Conservation (phyloP, 1,140 invertebrate species). For the Galendromus occidentalis region DNA sequence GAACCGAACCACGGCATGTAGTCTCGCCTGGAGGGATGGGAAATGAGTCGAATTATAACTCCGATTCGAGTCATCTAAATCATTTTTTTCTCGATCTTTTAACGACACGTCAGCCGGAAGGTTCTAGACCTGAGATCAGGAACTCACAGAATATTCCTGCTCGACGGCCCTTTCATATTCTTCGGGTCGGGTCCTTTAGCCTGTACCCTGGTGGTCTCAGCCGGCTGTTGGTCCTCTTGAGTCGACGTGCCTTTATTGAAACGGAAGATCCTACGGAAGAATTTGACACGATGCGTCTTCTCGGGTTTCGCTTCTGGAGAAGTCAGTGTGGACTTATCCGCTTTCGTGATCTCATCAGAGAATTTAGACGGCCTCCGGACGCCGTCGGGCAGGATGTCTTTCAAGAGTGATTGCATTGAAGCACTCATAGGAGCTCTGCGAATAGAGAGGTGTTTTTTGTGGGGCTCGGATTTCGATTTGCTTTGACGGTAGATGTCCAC, state of each 20-base stretch:
- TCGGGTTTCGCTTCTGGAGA: slow-evolving; percentile 16
- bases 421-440: slow-evolving; percentile 1
- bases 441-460: too few species aligned
- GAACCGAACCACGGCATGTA: slow-evolving; percentile 19
- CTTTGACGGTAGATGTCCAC: too few species aligned
- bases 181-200: slow-evolving; percentile 16
- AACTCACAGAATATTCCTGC: slow-evolving; percentile 10
- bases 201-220: slow-evolving; percentile 13
- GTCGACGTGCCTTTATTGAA: slow-evolving; percentile 20
- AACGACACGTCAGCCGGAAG: too few species aligned
- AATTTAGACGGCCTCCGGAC: slow-evolving; percentile 14
- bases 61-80: too few species aligned
- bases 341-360: slow-evolving; percentile 13
- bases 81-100: too few species aligned
- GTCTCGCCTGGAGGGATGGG: slow-evolving; percentile 16
- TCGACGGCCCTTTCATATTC: slow-evolving; percentile 8
- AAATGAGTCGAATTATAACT: too few species aligned
- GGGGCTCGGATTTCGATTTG: too few species aligned
- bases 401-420: background rate
- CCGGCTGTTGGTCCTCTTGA: slow-evolving; percentile 18
- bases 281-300: slow-evolving; percentile 14
- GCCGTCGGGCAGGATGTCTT: slow-evolving; percentile 14
- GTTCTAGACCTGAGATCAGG: too few species aligned
- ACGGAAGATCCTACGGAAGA: slow-evolving; percentile 13
- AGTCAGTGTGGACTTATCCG: slow-evolving; percentile 12